Percentiles rank a stretch among this genome's conserved stretches.
phyloP scores from a whole-genome alignment of 2,888 invertebrate genomes.

The Caenorhabditis sp. region DNA sequence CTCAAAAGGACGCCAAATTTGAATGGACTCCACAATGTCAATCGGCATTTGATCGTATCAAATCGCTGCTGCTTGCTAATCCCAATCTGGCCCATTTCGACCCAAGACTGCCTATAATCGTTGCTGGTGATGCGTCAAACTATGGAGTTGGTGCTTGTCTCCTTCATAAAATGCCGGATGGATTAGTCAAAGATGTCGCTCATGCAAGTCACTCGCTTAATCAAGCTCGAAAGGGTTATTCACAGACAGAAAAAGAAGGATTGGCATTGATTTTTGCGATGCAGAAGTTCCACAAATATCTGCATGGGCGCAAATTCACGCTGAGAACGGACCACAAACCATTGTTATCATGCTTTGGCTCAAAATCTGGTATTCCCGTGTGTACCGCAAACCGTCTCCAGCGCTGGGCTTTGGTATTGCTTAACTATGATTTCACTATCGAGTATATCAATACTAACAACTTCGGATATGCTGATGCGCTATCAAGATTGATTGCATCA shows the following conservation, averaged over 20 bases:
- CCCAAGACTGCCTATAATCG: constrained; percentile 19
- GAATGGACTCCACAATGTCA: constrained; percentile 9
- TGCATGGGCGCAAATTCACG: constrained; percentile 70
- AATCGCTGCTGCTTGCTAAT: constrained; percentile 2
- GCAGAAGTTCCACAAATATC: constrained; percentile 72
- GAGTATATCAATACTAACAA: constrained; percentile 58
- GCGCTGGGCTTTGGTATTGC: constrained; percentile 71
- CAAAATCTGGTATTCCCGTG: constrained; percentile 29
- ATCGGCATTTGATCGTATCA: constrained; percentile 8
- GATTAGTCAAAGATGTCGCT: constrained; percentile 48
- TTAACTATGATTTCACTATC: constrained; percentile 59
- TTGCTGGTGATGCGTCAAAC: constrained; percentile 49
- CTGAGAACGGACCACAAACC: constrained; percentile 74
- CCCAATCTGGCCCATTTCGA: constrained; percentile 39
- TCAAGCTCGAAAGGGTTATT: constrained; percentile 71
- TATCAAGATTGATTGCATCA: constrained; percentile 60
- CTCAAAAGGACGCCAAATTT: constrained; percentile 12
- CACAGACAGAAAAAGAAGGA: too few species aligned
- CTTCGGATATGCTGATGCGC: constrained; percentile 68
- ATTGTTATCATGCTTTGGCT: constrained; percentile 71
- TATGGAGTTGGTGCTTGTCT: constrained; percentile 58
- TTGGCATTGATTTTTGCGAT: constrained; percentile 71
- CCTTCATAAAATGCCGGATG: constrained; percentile 52
- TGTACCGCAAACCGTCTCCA: constrained; percentile 66
- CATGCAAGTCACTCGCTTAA: constrained; percentile 54